Evolutionary conservation across 2,113 vertebrate genomes (phyloP).

Genomic region (Tonatia bakeri): DNA sequence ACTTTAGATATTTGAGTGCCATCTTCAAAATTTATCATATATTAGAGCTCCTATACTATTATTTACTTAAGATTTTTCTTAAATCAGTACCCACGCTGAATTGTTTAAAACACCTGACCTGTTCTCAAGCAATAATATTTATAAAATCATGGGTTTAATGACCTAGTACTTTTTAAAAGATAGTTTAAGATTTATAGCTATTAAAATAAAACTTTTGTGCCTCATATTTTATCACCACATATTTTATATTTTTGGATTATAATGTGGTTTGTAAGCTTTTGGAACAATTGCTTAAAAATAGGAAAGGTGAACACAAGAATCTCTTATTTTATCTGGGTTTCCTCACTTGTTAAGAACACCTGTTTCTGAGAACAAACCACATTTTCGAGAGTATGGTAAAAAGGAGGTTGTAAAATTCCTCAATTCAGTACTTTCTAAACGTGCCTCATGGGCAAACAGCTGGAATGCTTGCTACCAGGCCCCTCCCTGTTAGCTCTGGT

Average conservation of each 20-base stretch:
- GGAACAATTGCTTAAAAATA: neutral
- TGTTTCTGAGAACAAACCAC: neutral
- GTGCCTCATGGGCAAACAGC: neutral
- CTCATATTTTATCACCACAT: neutral
- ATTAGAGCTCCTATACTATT: neutral
- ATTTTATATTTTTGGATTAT: neutral
- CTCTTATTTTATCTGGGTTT: neutral
- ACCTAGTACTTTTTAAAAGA: neutral
- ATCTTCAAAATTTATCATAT: neutral
- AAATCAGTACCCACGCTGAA: neutral
- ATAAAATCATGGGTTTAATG: neutral
- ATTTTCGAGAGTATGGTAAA: neutral
- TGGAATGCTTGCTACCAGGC: neutral
- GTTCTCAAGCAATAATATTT: neutral
- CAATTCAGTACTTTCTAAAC: neutral
- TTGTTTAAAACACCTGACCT: slow-evolving; percentile 18
- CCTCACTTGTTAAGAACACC: neutral
- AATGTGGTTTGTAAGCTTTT: neutral
- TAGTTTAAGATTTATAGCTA: neutral
- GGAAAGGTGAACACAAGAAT: neutral
- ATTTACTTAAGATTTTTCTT: neutral
- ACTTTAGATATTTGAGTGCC: neutral
- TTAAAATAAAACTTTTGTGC: neutral
- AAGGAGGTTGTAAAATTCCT: neutral
- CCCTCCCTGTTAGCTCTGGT: neutral